phyloP scores from a whole-genome alignment of 2,888 invertebrate species.

The Andrena trimmerana region DNA sequence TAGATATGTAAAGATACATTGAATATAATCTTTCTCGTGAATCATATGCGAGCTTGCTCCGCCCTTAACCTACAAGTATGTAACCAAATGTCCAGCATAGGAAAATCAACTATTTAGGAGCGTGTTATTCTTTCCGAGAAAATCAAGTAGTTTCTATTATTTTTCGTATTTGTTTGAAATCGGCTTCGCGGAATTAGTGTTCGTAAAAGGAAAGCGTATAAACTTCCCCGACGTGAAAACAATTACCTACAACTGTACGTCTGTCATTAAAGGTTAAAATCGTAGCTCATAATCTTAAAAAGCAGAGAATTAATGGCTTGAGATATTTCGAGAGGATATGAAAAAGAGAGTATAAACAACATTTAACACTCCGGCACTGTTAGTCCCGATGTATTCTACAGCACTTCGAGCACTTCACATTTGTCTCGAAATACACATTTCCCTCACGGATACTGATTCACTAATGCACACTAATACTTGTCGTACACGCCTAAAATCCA shows the following conservation, averaged over 20 bases:
- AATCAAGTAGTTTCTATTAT: background rate
- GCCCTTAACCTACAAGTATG: slow-evolving; percentile 53
- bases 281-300: slow-evolving; percentile 62
- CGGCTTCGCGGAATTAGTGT: background rate
- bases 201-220: background rate
- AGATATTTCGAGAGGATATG: slow-evolving; percentile 16
- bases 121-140: background rate
- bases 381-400: slow-evolving; percentile 23
- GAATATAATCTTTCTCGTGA: slow-evolving; percentile 1
- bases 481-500: slow-evolving; percentile 26
- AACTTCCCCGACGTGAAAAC: background rate
- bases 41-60: slow-evolving; percentile 23
- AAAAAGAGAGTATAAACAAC: slow-evolving; percentile 40
- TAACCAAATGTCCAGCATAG: background rate
- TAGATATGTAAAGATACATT: background rate
- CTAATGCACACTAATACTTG: slow-evolving; percentile 23
- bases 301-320: slow-evolving; percentile 14
- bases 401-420: slow-evolving; percentile 43
- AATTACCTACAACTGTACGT: slow-evolving; percentile 60
- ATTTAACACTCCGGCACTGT: slow-evolving; percentile 42
- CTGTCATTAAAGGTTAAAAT: slow-evolving; percentile 68
- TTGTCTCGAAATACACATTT: slow-evolving; percentile 55
- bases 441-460: slow-evolving; percentile 46
- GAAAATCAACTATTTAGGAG: background rate
- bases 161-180: background rate